Percentiles rank a stretch among this genome's conserved stretches.
Evolutionary conservation across 2,888 invertebrate species (phyloP).

Genomic region (Tipula lateralis): DNA sequence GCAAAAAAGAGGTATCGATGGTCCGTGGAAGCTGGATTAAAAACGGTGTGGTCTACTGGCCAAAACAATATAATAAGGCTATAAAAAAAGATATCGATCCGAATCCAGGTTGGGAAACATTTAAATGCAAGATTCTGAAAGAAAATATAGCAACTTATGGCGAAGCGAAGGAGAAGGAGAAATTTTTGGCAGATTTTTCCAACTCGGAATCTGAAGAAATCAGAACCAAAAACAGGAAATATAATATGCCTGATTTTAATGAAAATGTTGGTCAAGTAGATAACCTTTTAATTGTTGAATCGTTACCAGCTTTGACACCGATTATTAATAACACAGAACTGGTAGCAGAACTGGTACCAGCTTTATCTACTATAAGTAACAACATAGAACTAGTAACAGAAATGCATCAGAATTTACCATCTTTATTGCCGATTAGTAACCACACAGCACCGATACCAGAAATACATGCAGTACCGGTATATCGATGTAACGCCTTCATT

Average conservation of each 20-base stretch:
- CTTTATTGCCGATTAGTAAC: background rate
- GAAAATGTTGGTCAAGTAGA: background rate
- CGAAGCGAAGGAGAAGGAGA: background rate
- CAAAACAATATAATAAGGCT: background rate
- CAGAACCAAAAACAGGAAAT: too few species aligned
- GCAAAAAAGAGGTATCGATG: background rate
- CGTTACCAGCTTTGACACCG: background rate
- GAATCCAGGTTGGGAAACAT: background rate
- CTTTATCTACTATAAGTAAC: background rate
- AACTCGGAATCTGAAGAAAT: too few species aligned
- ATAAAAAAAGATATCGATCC: background rate
- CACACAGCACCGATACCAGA: background rate
- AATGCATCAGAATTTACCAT: background rate
- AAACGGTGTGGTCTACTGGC: background rate
- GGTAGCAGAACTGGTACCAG: background rate
- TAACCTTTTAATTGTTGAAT: background rate
- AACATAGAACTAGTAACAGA: background rate
- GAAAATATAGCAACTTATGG: background rate
- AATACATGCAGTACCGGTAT: background rate
- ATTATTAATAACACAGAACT: background rate
- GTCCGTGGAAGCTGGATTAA: conserved; percentile 19
- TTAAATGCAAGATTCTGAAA: background rate
- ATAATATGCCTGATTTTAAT: background rate
- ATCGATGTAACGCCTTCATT: background rate
- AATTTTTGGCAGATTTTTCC: too few species aligned